These are phyloP conservation scores for Capricornis sumatraensis DNA, from an alignment of 2,113 vertebrate species.

Conservation along the genomic window DNA sequence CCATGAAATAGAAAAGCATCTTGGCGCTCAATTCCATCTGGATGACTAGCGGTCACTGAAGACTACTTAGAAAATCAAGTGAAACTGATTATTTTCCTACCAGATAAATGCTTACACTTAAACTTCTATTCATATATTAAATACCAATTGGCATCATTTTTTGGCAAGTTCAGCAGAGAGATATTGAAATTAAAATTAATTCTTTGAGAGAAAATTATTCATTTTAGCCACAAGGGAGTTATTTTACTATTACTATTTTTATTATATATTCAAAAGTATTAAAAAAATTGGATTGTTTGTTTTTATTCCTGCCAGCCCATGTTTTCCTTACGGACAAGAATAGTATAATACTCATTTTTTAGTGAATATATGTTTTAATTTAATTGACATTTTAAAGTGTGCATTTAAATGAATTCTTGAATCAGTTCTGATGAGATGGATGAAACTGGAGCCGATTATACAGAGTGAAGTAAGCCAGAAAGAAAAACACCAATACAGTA, in stretches of 20 bases:
- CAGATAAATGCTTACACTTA: neutral
- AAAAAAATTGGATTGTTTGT: neutral
- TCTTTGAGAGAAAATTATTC: neutral
- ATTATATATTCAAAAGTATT: neutral
- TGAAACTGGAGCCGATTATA: too few species aligned
- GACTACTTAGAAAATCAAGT: neutral
- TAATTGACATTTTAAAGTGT: neutral
- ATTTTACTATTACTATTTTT: neutral
- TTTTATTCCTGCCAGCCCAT: neutral
- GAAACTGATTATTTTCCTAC: conserved; percentile 6
- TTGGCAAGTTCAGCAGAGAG: neutral
- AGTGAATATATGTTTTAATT: neutral
- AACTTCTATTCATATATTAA: neutral
- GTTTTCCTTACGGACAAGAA: neutral
- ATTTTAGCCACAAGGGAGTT: neutral
- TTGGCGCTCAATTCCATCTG: neutral
- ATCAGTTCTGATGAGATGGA: too few species aligned
- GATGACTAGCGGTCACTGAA: conserved; percentile 7
- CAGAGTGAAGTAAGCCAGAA: too few species aligned
- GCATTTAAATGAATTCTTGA: too few species aligned
- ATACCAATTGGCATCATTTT: neutral
- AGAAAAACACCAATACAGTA: too few species aligned
- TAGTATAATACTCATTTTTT: neutral
- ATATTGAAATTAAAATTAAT: neutral
- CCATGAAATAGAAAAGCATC: conserved; percentile 21